Base-by-base conservation (phyloP, 2,888 invertebrate species). In the Pachycephus smyrnensis region DNA sequence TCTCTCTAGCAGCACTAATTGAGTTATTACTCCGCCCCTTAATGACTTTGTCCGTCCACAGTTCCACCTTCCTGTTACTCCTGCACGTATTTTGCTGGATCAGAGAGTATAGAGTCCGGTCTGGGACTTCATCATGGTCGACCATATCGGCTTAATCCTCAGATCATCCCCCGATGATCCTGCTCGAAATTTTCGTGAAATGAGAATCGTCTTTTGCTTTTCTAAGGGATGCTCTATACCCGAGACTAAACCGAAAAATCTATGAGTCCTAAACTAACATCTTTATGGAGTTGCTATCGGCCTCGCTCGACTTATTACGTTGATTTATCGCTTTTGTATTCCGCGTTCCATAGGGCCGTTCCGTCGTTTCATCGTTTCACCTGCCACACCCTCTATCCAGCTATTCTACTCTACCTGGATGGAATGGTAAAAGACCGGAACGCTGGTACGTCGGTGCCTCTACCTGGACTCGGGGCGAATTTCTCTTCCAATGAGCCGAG, bases 261-360 rank as follows among this genome's bases (percentile, higher is more conserved):
- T 79, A 76, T 77, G 31, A 35, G 80, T 83, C 85, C 84, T 85
- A 85, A 85, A 85, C 83, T 81, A 85, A 85, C 85, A 85, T 84
- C 85, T 85, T 85, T 85, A 85, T 85, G 81, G 81, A 84, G 81
- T 84, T 80, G 82, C 77, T 81, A 69, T 73, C 82, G 80, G 81
- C 79, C 82, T 74, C 78, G 75, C 68, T 80, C 80, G 79, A 81
- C 82, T 85, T 85, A 83, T 85, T 85, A 82, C 85, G 81, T 85
- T 85, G 85, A 85, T 85, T 85, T 85, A 84, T 84, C 82, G 85
- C 81, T 83, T 82, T 84, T 84, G 81, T 79, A 76, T 78, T 75
- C 35, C 69, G 69, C 69, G 69, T 32, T 69, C 69, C 30, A 4
- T 12, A 30, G 69, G 31, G 30, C 23, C 69, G 15, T 69, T 69